A percentile compares a stretch with the other conserved stretches of the same genome.
Conservation (phyloP, 2,797 vertebrate genomes). For the Sebastiscus tertius region DNA sequence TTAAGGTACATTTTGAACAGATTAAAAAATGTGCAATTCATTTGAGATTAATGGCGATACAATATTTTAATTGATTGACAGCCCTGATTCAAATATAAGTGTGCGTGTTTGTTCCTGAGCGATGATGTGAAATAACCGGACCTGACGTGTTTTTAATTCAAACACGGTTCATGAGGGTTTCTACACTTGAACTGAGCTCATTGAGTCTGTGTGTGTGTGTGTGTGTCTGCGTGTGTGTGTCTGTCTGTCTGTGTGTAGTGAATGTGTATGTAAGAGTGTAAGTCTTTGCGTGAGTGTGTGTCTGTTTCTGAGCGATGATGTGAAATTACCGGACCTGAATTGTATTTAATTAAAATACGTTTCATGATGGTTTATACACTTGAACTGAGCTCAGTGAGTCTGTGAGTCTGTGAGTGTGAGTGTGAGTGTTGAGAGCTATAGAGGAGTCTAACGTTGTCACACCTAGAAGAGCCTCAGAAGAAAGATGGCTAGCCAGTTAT, state of each 20-base stretch:
- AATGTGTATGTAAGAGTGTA: too few species aligned
- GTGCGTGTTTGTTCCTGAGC: not conserved
- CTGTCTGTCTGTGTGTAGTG: too few species aligned
- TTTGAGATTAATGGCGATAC: not conserved
- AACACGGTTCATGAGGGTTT: not conserved
- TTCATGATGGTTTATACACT: too few species aligned
- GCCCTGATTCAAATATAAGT: not conserved
- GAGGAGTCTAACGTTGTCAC: conserved; percentile 57
- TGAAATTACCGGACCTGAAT: too few species aligned
- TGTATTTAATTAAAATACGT: too few species aligned
- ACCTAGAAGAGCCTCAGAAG: conserved; percentile 33
- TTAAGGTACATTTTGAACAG: too few species aligned
- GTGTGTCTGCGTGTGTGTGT: not conserved
- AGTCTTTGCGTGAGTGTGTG: too few species aligned
- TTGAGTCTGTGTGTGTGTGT: not conserved
- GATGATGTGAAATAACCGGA: not conserved
- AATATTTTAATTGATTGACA: too few species aligned
- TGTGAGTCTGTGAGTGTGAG: not conserved
- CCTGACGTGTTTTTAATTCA: not conserved
- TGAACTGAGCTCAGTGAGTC: too few species aligned
- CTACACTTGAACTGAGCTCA: not conserved
- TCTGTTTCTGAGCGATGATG: too few species aligned
- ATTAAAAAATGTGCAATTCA: accelerated
- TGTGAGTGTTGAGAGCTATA: conserved; percentile 56
- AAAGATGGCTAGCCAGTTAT: not conserved